Evolutionary conservation across 2,888 invertebrate genomes (phyloP), one percentile per base, ranked within the genome.

Genomic region (Agrilus mali): DNA sequence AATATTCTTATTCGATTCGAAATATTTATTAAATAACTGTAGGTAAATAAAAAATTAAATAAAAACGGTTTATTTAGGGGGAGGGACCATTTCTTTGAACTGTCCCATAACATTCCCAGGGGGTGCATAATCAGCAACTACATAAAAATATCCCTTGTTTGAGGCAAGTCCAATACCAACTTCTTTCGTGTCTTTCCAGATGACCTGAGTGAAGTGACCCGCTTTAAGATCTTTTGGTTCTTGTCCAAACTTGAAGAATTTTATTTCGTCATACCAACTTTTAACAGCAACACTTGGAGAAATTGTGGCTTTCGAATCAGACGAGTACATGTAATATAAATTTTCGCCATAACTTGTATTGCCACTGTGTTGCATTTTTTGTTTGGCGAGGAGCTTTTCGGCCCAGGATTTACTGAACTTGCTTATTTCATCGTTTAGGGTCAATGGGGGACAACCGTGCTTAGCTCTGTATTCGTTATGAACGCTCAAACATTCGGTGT

Each of bases 51-150:
- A 10, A 10, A 10, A 27, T 27, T 3, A 27, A 10, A 27, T 10
- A 27, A 27, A 27, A n/a, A n/a, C n/a, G n/a, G n/a, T 27, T 27
- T 10, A 27, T 27, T 27, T 27, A 10, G 27, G 10, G 10, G 27
- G 10, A 4, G 75, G 78, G 3, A 88, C 87, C 63, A 86, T 86
- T 22, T 72, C 73, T 14, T 74, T 67, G 56, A 82, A 88, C 53
- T 76, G 74, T 2, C 84, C 85, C 38, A 80, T 70, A 47, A 82
- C 75, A 64, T 94, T 94, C 5, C 93, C 94, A 0, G 92, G 81
- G 0, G 94, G 94, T 59, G 75, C 76, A 62, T 94, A 95, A 64
- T 90, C 86, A 33, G 85, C 88, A 1, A 94, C 93, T 0, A 94
- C 89, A 58, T 81, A 83, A 48, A 80, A 72, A 63, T 78, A 81